phyloP scores from a whole-genome alignment of 2,113 vertebrate species.

The Caranx ignobilis region DNA sequence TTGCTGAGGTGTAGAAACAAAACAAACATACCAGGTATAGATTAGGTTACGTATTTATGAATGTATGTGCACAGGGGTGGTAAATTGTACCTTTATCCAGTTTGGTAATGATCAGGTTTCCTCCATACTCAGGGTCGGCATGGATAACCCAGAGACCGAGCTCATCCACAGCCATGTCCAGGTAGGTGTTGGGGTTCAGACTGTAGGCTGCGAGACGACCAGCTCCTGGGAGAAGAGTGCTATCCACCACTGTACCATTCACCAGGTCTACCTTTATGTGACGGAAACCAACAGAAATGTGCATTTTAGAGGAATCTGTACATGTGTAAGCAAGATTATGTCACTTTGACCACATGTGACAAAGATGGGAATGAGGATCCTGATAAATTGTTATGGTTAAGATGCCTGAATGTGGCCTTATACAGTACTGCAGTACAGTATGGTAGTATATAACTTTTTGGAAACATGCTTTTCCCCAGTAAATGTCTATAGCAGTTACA shows the following conservation, averaged over 20 bases:
- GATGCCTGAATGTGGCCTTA: no score
- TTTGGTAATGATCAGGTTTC: conserved; percentile 91
- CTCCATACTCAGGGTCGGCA: conserved; percentile 85
- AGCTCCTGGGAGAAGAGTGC: conserved; percentile 88
- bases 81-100: conserved; percentile 81
- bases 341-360: neutral
- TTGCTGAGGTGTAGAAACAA: conserved; percentile 51
- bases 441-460: neutral
- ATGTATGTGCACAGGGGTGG: neutral
- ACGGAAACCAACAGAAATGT: neutral
- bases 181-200: conserved; percentile 88
- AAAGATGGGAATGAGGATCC: no score
- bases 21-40: neutral
- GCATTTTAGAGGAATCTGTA: no score
- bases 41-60: neutral
- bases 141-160: conserved; percentile 95
- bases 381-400: no score
- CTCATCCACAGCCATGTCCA: conserved; percentile 93
- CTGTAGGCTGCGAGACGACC: conserved; percentile 88
- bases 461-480: neutral
- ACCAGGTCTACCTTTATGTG: conserved; percentile 82
- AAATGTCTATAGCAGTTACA: neutral
- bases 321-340: neutral
- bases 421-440: no score
- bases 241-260: conserved; percentile 84